A percentile compares a stretch with the other conserved stretches of the same genome.
Conservation (phyloP, 2,797 vertebrate species). For the Acanthurus leucopareius region DNA sequence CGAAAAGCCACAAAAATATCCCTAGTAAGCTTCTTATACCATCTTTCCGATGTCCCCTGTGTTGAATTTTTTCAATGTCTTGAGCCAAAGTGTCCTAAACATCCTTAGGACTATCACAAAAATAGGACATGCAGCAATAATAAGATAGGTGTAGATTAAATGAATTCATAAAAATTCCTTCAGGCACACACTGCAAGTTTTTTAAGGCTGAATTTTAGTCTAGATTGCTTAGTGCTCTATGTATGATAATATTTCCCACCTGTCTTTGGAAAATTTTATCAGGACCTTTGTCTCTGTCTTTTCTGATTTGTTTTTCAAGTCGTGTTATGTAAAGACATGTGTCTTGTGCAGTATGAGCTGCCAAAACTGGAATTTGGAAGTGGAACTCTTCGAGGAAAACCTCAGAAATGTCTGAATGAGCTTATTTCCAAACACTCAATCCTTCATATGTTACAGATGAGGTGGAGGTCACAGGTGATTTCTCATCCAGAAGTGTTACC, state of each 20-base stretch:
- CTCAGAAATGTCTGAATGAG: background rate
- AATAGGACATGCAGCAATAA: background rate
- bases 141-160: no score
- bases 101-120: background rate
- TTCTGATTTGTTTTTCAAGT: no score
- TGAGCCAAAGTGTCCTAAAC: background rate
- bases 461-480: slow-evolving; percentile 1
- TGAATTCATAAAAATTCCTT: background rate
- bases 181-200: background rate
- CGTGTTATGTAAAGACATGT: no score
- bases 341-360: no score
- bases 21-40: background rate
- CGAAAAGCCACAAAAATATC: background rate
- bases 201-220: no score
- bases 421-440: background rate
- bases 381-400: background rate
- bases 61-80: background rate
- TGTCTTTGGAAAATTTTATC: no score
- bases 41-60: background rate
- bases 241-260: no score
- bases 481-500: background rate
- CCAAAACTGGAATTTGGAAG: no score
- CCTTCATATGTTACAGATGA: slow-evolving; percentile 7
- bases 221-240: background rate
- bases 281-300: no score